phyloP scores from a whole-genome alignment of 2,888 invertebrate genomes.

The Xanthorhoe designata region DNA sequence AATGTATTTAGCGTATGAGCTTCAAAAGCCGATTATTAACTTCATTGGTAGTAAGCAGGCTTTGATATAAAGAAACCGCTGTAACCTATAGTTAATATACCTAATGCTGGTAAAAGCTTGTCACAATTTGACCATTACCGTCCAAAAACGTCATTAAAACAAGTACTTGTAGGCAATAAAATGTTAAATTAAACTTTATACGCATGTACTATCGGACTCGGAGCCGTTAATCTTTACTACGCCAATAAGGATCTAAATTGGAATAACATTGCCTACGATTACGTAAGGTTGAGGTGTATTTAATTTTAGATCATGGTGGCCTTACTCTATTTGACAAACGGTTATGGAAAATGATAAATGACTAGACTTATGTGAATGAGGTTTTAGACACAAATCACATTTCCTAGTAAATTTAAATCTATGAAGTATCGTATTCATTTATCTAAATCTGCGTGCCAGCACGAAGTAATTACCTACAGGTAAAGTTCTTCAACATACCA shows the following conservation, averaged over 20 bases:
- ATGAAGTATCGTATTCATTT: too few species aligned
- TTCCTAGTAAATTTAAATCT: too few species aligned
- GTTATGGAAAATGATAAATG: neutral
- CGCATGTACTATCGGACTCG: slow-evolving; percentile 14
- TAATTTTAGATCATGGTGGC: neutral
- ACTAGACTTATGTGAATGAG: too few species aligned
- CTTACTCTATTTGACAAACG: neutral
- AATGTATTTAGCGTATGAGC: neutral
- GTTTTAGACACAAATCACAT: too few species aligned
- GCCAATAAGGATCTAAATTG: slow-evolving; percentile 18
- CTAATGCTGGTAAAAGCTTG: slow-evolving; percentile 9
- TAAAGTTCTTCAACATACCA: neutral
- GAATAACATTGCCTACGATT: slow-evolving; percentile 1
- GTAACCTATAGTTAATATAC: neutral
- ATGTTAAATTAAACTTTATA: slow-evolving; percentile 20
- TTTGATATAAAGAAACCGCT: neutral
- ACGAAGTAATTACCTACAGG: too few species aligned
- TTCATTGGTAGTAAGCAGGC: neutral
- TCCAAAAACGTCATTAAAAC: slow-evolving; percentile 13
- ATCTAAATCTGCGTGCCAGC: too few species aligned
- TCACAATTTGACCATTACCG: slow-evolving; percentile 7
- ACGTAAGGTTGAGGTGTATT: neutral
- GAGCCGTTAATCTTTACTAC: slow-evolving; percentile 12
- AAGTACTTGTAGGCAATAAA: slow-evolving; percentile 12
- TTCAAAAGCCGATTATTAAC: neutral